Conservation (phyloP, 2,113 vertebrate species). For the Barbus barbus region DNA sequence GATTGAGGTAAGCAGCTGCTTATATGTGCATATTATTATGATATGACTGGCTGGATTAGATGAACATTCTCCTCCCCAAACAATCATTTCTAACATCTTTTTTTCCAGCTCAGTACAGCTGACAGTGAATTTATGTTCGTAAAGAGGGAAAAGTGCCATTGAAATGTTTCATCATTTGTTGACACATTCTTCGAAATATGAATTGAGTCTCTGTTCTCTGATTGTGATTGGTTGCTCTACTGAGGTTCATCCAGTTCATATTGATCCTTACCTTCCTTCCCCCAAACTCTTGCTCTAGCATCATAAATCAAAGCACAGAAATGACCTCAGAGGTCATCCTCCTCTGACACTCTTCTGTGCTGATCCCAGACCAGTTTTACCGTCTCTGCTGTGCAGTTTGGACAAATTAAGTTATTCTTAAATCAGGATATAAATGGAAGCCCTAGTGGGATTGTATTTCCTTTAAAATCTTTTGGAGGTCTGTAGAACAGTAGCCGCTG, state of each 20-base stretch:
- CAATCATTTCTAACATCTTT: too few species aligned
- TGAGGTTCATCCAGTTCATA: not conserved
- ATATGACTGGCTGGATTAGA: conserved; percentile 5
- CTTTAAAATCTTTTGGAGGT: conserved; percentile 17
- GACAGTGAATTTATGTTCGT: not conserved
- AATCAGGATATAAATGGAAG: conserved; percentile 28
- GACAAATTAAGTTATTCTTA: conserved; percentile 17
- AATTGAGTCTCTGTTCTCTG: not conserved
- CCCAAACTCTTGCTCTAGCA: conserved; percentile 10
- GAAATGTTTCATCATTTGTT: conserved; percentile 2
- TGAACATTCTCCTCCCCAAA: not conserved
- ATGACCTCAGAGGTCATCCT: not conserved
- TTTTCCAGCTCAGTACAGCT: too few species aligned
- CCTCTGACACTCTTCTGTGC: not conserved
- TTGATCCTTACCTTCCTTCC: not conserved
- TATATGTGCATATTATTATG: not conserved
- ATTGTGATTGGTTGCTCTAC: not conserved
- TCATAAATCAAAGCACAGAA: conserved; percentile 17
- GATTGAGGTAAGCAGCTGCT: not conserved
- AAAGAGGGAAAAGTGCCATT: conserved; percentile 14
- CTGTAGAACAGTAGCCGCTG: conserved; percentile 36
- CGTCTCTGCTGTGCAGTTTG: not conserved
- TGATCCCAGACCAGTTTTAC: not conserved
- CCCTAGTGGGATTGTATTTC: conserved; percentile 22
- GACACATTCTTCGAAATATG: too few species aligned